A percentile compares a stretch with the other conserved stretches of the same genome.
Evolutionary conservation across 2,113 vertebrate species (phyloP).

Genomic region (Phylloscopus whistleri): DNA sequence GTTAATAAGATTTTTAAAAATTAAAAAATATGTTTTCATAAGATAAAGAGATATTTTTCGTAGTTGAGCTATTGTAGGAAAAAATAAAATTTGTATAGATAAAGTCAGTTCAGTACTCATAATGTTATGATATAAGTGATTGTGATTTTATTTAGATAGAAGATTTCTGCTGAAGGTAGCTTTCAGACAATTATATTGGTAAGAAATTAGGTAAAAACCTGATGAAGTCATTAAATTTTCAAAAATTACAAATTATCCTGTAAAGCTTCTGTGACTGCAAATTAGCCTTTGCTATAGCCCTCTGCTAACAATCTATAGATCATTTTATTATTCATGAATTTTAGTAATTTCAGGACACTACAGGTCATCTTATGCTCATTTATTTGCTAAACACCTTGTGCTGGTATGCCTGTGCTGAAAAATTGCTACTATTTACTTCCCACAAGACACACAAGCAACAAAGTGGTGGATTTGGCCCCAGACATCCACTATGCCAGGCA

Average conservation of each 20-base stretch:
- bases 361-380: conserved; percentile 80
- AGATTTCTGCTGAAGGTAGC: conserved; percentile 35
- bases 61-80: neutral
- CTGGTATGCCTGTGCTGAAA: conserved; percentile 74
- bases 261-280: conserved; percentile 78
- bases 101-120: neutral
- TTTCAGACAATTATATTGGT: conserved; percentile 67
- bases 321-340: conserved; percentile 84
- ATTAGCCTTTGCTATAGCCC: conserved; percentile 78
- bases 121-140: neutral
- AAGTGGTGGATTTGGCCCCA: conserved; percentile 78
- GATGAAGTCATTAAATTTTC: conserved; percentile 82
- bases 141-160: conserved; percentile 37
- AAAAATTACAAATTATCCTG: conserved; percentile 81
- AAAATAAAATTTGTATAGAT: neutral
- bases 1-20: neutral
- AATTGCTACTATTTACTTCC: conserved; percentile 81
- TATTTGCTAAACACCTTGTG: conserved; percentile 82
- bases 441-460: conserved; percentile 74
- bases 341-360: conserved; percentile 81
- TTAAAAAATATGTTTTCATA: neutral
- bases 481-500: conserved; percentile 73
- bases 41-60: neutral
- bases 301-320: conserved; percentile 82
- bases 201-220: conserved; percentile 71